Evolutionary conservation across 2,888 invertebrate genomes (phyloP).

Genomic region (Eucriotettix oculatus): DNA sequence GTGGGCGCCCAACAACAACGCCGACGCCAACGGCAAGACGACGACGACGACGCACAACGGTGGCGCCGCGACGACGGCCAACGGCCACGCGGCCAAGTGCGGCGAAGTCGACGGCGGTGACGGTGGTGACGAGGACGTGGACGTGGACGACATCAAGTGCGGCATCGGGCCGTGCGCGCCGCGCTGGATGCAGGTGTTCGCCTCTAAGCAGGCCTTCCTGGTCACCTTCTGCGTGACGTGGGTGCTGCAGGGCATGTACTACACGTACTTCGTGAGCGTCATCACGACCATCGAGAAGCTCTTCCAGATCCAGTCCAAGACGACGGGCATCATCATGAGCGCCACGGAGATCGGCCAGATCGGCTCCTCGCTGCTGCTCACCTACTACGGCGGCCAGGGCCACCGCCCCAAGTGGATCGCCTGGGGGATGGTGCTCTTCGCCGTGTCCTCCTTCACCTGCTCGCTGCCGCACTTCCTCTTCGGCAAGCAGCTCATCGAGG

Average conservation of each 20-base stretch:
- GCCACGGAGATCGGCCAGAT: constrained; percentile 90
- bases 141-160: constrained; percentile 43
- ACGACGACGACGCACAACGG: background rate
- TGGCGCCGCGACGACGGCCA: background rate
- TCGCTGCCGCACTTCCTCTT: constrained; percentile 77
- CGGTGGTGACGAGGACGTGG: constrained; percentile 14
- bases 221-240: constrained; percentile 75
- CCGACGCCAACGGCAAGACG: background rate
- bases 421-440: constrained; percentile 78
- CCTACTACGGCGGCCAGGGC: constrained; percentile 81
- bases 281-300: constrained; percentile 87
- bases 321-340: constrained; percentile 69
- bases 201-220: constrained; percentile 77
- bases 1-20: background rate
- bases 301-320: constrained; percentile 81
- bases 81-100: background rate
- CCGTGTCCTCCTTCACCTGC: constrained; percentile 70
- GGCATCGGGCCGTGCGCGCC: constrained; percentile 69
- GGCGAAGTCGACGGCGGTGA: constrained; percentile 20
- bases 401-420: constrained; percentile 89
- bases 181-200: constrained; percentile 49
- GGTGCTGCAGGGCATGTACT: constrained; percentile 77
- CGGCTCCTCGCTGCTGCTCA: constrained; percentile 69
- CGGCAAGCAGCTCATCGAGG: constrained; percentile 51
- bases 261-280: constrained; percentile 85